A percentile compares a stretch with the other conserved stretches of the same genome.
These are phyloP conservation scores for Thymelicus acteon DNA, from an alignment of 2,888 invertebrate species.

Conservation along the genomic window DNA sequence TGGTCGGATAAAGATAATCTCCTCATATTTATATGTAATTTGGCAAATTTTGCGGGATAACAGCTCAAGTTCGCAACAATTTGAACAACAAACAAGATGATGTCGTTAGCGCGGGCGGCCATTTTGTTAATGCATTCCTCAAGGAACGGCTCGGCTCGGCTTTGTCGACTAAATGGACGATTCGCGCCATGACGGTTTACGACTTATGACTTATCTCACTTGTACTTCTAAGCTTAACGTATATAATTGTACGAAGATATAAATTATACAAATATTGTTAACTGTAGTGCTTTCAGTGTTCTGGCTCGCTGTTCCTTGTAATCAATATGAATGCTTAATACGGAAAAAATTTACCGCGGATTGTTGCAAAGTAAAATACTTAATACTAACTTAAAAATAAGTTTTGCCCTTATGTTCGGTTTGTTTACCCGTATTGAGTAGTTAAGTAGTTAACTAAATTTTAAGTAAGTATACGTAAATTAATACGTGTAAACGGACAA, in stretches of 20 bases:
- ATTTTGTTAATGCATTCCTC: slow-evolving; percentile 59
- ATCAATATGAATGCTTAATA: too few species aligned
- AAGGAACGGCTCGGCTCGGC: slow-evolving; percentile 43
- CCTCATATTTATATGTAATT: slow-evolving; percentile 17
- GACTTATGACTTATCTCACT: slow-evolving; percentile 28
- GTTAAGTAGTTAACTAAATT: too few species aligned
- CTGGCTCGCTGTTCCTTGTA: background rate
- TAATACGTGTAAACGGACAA: too few species aligned
- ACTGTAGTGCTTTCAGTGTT: background rate
- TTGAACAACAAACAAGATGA: slow-evolving; percentile 42
- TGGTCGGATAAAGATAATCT: slow-evolving; percentile 1
- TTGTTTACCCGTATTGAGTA: too few species aligned
- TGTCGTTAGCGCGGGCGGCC: slow-evolving; percentile 53
- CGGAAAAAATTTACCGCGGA: too few species aligned
- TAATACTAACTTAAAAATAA: too few species aligned
- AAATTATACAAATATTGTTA: slow-evolving; percentile 2
- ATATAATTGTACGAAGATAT: slow-evolving; percentile 17
- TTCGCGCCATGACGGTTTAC: slow-evolving; percentile 48
- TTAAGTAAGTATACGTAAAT: too few species aligned
- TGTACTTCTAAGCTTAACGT: slow-evolving; percentile 10
- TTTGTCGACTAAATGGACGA: slow-evolving; percentile 49
- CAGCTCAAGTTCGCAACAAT: slow-evolving; percentile 30
- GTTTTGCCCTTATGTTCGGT: too few species aligned
- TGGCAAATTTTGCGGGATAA: slow-evolving; percentile 17
- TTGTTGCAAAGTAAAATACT: too few species aligned